These are phyloP conservation scores for Cephus spinipes DNA, from an alignment of 2,888 invertebrate species.

Conservation along the genomic window DNA sequence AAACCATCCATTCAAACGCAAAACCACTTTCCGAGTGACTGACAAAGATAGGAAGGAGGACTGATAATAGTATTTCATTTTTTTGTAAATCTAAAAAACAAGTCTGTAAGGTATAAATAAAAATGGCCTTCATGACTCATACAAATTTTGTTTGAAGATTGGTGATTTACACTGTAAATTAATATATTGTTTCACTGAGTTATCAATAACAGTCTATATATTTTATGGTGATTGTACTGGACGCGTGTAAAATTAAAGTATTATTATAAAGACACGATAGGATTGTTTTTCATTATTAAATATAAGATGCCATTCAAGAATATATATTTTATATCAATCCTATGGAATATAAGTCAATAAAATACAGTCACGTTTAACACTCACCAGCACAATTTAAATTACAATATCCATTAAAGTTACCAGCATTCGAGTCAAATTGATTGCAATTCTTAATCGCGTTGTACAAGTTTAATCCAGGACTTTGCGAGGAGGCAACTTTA, in stretches of 20 bases:
- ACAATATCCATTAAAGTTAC: neutral
- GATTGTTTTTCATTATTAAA: neutral
- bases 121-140: neutral
- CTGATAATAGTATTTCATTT: neutral
- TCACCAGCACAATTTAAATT: neutral
- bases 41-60: neutral
- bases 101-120: neutral
- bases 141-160: neutral
- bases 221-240: neutral
- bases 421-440: neutral
- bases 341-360: neutral
- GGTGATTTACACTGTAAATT: neutral
- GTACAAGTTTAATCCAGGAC: neutral
- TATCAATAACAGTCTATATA: neutral
- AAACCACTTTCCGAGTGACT: neutral
- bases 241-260: neutral
- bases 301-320: neutral
- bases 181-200: neutral
- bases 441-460: neutral
- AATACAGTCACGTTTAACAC: neutral
- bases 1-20: neutral
- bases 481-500: neutral
- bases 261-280: neutral
- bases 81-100: neutral
- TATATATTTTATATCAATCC: neutral